Percentiles rank a stretch among this genome's conserved stretches.
phyloP scores from a whole-genome alignment of 2,113 vertebrate genomes.

The Aphyosemion australe region DNA sequence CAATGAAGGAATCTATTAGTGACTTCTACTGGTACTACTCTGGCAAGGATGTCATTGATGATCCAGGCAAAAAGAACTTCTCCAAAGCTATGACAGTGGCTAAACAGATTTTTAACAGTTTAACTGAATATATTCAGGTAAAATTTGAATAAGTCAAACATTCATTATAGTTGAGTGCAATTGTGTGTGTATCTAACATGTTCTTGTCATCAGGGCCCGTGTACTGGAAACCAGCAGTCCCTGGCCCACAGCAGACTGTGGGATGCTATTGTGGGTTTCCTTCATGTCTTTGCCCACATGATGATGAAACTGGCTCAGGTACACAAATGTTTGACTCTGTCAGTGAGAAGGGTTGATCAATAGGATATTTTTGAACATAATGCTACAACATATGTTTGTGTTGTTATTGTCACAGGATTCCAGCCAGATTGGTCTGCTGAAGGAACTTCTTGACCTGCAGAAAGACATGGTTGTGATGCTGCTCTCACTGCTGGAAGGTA shows the following conservation, averaged over 20 bases:
- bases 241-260: slow-evolving; percentile 93
- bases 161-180: background rate
- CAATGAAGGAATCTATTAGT: slow-evolving; percentile 91
- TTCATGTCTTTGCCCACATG: slow-evolving; percentile 97
- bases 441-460: slow-evolving; percentile 94
- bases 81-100: slow-evolving; percentile 97
- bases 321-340: background rate
- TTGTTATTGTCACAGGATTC: slow-evolving; percentile 82
- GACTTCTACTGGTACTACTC: slow-evolving; percentile 99
- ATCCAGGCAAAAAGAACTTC: slow-evolving; percentile 95
- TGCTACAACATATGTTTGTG: background rate
- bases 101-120: slow-evolving; percentile 95
- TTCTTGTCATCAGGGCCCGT: slow-evolving; percentile 83
- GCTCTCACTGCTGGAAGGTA: slow-evolving; percentile 91
- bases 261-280: slow-evolving; percentile 96
- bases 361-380: background rate
- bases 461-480: slow-evolving; percentile 99
- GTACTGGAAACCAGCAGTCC: slow-evolving; percentile 96
- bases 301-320: slow-evolving; percentile 99
- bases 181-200: slow-evolving; percentile 10
- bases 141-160: background rate
- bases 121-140: slow-evolving; percentile 97
- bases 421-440: slow-evolving; percentile 92
- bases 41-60: slow-evolving; percentile 93
- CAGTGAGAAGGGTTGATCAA: too few relatives aligned